Conservation (phyloP, 2,113 vertebrate species). For the Colinus virginianus region DNA sequence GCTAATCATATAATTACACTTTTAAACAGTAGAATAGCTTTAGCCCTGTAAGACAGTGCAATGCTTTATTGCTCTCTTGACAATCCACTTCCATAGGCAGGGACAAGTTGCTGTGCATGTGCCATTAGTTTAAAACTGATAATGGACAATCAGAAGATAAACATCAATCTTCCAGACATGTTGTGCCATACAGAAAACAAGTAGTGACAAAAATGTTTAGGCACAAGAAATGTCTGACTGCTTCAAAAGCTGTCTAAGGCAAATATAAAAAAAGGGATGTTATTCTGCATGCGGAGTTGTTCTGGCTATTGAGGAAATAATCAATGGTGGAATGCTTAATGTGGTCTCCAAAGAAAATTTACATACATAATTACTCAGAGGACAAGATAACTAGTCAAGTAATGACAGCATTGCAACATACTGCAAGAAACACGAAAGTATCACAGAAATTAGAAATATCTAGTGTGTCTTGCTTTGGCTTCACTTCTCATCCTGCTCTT, state of each 20-base stretch:
- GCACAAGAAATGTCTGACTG: neutral
- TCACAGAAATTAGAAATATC: neutral
- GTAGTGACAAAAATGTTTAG: slow-evolving; percentile 12
- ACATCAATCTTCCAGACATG: slow-evolving; percentile 13
- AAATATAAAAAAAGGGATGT: neutral
- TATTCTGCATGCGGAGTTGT: neutral
- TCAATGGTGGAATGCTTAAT: neutral
- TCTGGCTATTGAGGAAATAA: neutral
- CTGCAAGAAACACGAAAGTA: neutral
- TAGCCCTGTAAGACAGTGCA: neutral
- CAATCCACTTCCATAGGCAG: slow-evolving; percentile 14
- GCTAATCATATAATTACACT: slow-evolving; percentile 59
- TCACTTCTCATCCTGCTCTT: neutral
- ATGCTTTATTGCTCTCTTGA: slow-evolving; percentile 3
- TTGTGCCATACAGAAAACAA: neutral
- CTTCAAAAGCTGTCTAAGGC: neutral
- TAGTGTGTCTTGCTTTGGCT: neutral
- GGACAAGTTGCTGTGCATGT: slow-evolving; percentile 11
- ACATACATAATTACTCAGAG: neutral
- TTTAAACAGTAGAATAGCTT: slow-evolving; percentile 28
- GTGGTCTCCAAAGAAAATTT: neutral
- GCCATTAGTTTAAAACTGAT: slow-evolving; percentile 32
- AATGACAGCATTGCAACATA: neutral
- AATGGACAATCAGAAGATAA: slow-evolving; percentile 37
- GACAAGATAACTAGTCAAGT: neutral